A percentile compares a stretch with the other conserved stretches of the same genome.
phyloP scores from a whole-genome alignment of 2,888 invertebrate species.

The Synanthedon vespiformis region DNA sequence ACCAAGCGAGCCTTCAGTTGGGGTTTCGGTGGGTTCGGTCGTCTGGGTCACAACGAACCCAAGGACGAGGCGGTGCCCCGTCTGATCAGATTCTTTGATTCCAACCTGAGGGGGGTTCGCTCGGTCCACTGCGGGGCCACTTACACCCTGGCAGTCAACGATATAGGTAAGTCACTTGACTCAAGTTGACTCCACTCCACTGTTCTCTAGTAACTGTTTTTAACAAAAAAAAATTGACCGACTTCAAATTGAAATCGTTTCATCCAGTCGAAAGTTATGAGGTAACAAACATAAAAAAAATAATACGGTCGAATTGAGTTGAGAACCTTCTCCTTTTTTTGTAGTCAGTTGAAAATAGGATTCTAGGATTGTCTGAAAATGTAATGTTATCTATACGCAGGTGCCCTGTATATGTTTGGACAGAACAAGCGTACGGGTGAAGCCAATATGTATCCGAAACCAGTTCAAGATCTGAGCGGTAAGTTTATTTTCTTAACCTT shows the following conservation, averaged over 20 bases:
- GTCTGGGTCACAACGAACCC: constrained; percentile 92
- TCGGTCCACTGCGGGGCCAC: constrained; percentile 87
- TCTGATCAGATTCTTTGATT: constrained; percentile 89
- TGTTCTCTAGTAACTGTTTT: no score
- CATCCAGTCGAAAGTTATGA: no score
- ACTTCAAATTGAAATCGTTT: no score
- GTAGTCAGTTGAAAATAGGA: no score
- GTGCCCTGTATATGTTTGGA: constrained; percentile 85
- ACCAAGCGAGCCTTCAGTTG: constrained; percentile 92
- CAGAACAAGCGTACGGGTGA: constrained; percentile 94
- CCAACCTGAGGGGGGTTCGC: constrained; percentile 80
- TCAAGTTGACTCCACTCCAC: no score
- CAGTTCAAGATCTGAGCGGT: constrained; percentile 89
- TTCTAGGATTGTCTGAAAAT: no score
- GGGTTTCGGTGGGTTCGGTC: constrained; percentile 96
- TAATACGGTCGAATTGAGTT: no score
- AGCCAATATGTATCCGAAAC: constrained; percentile 97
- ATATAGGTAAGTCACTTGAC: constrained; percentile 70
- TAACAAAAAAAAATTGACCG: no score
- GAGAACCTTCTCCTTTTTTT: no score
- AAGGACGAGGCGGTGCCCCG: constrained; percentile 90
- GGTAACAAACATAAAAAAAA: no score
- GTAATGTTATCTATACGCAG: constrained; percentile 28
- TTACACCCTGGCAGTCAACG: constrained; percentile 87
- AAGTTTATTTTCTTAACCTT: no score